Percentiles rank a stretch among this genome's conserved stretches.
phyloP scores from a whole-genome alignment of 2,113 vertebrate genomes.

The Vulpes ferrilata region DNA sequence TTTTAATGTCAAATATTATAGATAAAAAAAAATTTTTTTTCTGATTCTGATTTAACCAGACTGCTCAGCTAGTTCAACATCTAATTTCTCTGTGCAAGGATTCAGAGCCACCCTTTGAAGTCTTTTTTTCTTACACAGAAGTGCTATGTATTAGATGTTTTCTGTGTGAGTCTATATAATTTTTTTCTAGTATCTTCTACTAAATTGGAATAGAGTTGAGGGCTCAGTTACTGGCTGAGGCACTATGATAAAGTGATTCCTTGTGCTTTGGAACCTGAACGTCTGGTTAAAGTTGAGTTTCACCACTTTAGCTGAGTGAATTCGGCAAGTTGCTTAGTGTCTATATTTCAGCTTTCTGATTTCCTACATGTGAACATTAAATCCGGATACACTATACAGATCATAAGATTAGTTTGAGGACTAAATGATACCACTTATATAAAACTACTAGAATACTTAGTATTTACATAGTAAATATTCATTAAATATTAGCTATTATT shows the following conservation, averaged over 20 bases:
- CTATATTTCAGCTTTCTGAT: background rate
- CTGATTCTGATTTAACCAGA: background rate
- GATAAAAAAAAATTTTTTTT: background rate
- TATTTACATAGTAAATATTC: background rate
- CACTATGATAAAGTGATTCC: background rate
- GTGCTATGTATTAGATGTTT: background rate
- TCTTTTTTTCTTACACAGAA: background rate
- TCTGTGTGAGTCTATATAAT: background rate
- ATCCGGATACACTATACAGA: background rate
- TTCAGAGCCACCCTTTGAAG: background rate
- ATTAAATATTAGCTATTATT: background rate
- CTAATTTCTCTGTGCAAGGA: background rate
- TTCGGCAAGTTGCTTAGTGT: background rate
- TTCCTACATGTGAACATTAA: background rate
- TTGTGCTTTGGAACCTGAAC: background rate
- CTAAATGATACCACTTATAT: background rate
- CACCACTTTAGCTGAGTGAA: background rate
- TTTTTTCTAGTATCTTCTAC: background rate
- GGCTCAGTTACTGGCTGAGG: background rate
- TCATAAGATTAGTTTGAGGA: background rate
- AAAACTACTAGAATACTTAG: background rate
- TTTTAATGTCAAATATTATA: conserved; percentile 14
- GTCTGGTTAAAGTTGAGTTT: background rate
- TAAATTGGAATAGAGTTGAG: background rate
- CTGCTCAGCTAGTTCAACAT: background rate